phyloP scores from a whole-genome alignment of 2,888 invertebrate genomes.

The Lucinisca nassula region DNA sequence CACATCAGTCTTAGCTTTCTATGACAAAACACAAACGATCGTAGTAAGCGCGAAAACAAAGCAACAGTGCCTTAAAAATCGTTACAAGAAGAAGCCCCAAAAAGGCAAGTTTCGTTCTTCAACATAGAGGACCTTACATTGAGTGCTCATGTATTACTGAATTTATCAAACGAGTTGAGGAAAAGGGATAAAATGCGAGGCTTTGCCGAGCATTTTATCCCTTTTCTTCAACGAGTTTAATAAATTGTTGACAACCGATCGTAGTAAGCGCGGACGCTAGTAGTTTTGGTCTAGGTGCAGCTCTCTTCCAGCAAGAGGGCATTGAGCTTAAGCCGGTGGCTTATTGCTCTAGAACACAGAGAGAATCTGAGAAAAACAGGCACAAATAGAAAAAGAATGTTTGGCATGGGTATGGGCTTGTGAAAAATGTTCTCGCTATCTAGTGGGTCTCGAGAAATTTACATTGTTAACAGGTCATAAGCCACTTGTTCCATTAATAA shows the following conservation, averaged over 20 bases:
- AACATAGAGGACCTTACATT: too few relatives aligned
- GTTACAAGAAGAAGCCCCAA: too few relatives aligned
- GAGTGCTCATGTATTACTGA: too few relatives aligned
- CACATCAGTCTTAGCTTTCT: conserved; percentile 66
- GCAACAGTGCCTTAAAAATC: too few relatives aligned
- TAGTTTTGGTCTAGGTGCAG: conserved; percentile 72
- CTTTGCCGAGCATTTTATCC: too few relatives aligned
- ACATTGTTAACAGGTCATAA: too few relatives aligned
- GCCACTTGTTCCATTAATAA: conserved; percentile 69
- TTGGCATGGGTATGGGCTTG: conserved; percentile 68
- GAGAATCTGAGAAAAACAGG: conserved; percentile 63
- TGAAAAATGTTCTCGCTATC: conserved; percentile 56
- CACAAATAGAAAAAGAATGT: conserved; percentile 72
- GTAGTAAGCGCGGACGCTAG: conserved; percentile 72
- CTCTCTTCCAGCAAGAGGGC: conserved; percentile 56
- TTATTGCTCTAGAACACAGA: conserved; percentile 70
- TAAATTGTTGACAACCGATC: too few relatives aligned
- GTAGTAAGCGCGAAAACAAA: too few relatives aligned
- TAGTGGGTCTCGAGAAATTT: conserved; percentile 65
- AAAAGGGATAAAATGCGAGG: too few relatives aligned
- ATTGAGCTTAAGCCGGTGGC: conserved; percentile 56
- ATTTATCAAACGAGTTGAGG: too few relatives aligned
- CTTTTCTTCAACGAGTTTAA: too few relatives aligned
- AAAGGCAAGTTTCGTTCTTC: too few relatives aligned
- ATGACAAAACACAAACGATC: conserved; percentile 73